Percentiles rank a stretch among this genome's conserved stretches.
These are phyloP conservation scores for Petaurus breviceps DNA, from an alignment of 2,113 vertebrate species.

Conservation along the genomic window DNA sequence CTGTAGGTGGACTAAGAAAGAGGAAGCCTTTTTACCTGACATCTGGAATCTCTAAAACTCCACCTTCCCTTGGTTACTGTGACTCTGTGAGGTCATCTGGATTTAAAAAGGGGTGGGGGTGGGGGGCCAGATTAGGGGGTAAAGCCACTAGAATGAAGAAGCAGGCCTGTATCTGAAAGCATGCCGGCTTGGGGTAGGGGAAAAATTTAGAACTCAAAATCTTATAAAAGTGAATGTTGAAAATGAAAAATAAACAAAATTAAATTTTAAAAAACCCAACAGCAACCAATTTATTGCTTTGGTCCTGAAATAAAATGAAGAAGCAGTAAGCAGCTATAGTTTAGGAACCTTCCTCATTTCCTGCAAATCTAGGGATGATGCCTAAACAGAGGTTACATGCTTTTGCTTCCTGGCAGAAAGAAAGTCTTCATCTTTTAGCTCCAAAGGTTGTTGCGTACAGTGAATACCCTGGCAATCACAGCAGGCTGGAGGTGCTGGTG, in stretches of 20 bases:
- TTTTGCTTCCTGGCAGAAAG: background rate
- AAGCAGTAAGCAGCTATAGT: background rate
- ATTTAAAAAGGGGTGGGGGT: background rate
- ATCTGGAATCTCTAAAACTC: background rate
- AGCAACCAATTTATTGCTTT: too few relatives aligned
- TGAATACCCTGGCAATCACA: background rate
- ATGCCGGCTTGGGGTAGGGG: too few relatives aligned
- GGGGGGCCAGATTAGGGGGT: background rate
- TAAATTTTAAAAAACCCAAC: too few relatives aligned
- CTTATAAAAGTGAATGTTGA: too few relatives aligned
- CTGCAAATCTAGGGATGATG: background rate
- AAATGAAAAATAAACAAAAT: too few relatives aligned
- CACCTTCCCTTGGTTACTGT: background rate
- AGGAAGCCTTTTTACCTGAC: background rate
- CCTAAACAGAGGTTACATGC: background rate
- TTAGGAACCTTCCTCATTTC: background rate
- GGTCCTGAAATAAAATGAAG: too few relatives aligned
- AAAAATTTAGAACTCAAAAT: too few relatives aligned
- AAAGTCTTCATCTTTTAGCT: background rate
- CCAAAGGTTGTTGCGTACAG: background rate
- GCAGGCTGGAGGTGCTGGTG: background rate
- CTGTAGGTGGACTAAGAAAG: background rate
- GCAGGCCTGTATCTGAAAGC: background rate
- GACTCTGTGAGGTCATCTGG: background rate
- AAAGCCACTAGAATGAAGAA: background rate